Evolutionary conservation across 2,797 vertebrate genomes (phyloP).

Genomic region (Tachyglossus aculeatus): DNA sequence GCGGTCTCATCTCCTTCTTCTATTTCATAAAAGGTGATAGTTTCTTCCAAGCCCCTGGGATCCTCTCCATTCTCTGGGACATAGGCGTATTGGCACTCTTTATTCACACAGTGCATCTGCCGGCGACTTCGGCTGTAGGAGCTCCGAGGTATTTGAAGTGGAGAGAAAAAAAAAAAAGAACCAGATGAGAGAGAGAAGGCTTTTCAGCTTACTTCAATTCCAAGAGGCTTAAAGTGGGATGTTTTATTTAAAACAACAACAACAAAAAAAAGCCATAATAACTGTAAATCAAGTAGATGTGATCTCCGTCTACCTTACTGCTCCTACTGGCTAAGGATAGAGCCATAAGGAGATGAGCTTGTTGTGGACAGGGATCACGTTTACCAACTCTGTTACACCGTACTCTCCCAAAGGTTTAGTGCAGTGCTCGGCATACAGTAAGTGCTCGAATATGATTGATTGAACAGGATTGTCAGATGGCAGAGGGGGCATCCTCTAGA

Average conservation of each 20-base stretch:
- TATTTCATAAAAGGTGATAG: constrained; percentile 84
- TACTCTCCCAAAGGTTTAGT: too few relatives aligned
- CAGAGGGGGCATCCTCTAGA: too few relatives aligned
- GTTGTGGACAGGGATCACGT: too few relatives aligned
- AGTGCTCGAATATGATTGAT: too few relatives aligned
- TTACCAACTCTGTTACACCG: too few relatives aligned
- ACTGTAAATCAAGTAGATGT: too few relatives aligned
- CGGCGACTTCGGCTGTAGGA: constrained; percentile 80
- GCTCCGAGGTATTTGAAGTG: constrained; percentile 37
- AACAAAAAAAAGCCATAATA: too few relatives aligned
- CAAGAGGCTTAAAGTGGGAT: neutral
- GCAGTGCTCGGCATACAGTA: too few relatives aligned
- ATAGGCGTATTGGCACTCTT: constrained; percentile 86
- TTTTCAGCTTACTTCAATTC: constrained; percentile 9
- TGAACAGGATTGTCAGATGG: too few relatives aligned
- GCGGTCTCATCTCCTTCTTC: constrained; percentile 76
- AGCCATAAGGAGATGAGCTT: too few relatives aligned
- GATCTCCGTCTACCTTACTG: too few relatives aligned
- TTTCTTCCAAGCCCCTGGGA: constrained; percentile 76
- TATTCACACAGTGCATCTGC: constrained; percentile 81
- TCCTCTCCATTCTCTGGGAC: constrained; percentile 73
- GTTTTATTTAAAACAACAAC: neutral
- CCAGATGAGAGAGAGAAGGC: neutral
- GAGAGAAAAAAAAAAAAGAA: neutral
- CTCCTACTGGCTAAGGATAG: too few relatives aligned